phyloP scores from a whole-genome alignment of 2,797 vertebrate genomes.

The Brachyalestes nurse region DNA sequence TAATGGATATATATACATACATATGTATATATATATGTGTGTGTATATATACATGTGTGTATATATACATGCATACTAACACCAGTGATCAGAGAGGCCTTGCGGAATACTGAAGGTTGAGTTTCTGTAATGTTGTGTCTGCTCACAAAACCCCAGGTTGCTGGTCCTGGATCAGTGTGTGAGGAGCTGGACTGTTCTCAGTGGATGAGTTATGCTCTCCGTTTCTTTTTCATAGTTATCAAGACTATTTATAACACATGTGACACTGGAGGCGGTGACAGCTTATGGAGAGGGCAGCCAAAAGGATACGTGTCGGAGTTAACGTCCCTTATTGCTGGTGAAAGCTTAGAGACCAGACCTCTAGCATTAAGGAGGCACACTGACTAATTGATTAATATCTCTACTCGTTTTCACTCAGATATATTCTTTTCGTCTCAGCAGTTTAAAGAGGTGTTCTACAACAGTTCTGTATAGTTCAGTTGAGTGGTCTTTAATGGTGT shows the following conservation, averaged over 20 bases:
- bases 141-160: too few species aligned
- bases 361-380: background rate
- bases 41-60: too few species aligned
- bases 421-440: too few species aligned
- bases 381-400: background rate
- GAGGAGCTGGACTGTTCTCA: background rate
- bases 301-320: conserved; percentile 52
- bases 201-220: background rate
- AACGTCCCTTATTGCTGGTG: conserved; percentile 12
- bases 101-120: too few species aligned
- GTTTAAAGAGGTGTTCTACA: too few species aligned
- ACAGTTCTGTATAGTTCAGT: too few species aligned
- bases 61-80: too few species aligned
- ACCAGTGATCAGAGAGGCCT: too few species aligned
- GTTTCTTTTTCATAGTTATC: conserved; percentile 48
- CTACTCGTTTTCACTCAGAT: too few species aligned
- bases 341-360: background rate
- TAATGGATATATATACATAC: too few species aligned
- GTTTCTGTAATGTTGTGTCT: background rate
- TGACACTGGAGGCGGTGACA: conserved; percentile 41
- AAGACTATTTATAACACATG: conserved; percentile 64
- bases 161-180: background rate
- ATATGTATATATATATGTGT: too few species aligned
- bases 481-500: too few species aligned
- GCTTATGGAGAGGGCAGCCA: conserved; percentile 53